A percentile compares a stretch with the other conserved stretches of the same genome.
These are phyloP conservation scores for Neolamprologus devosi DNA, from an alignment of 2,113 vertebrate genomes.

Conservation along the genomic window DNA sequence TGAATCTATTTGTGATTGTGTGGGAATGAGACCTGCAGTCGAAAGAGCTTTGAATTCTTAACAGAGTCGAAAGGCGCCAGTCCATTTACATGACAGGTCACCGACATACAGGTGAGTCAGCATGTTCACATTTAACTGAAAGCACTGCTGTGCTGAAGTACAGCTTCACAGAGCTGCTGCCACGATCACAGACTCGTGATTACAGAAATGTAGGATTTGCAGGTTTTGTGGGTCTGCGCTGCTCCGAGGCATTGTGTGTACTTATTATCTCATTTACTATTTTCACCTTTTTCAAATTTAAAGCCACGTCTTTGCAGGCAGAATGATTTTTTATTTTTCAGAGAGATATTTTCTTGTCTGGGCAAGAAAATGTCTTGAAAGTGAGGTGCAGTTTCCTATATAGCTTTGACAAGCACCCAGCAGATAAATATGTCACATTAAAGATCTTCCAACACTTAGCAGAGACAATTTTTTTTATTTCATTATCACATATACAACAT, in stretches of 20 bases:
- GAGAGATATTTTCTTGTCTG: neutral
- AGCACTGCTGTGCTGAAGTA: neutral
- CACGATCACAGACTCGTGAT: neutral
- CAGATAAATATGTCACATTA: neutral
- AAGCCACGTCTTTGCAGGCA: neutral
- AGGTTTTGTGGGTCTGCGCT: neutral
- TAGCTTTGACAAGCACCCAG: neutral
- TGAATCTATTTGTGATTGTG: neutral
- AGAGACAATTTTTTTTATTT: conserved; percentile 18
- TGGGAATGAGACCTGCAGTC: neutral
- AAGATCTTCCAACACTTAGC: conserved; percentile 17
- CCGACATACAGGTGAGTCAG: neutral
- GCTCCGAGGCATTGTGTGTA: neutral
- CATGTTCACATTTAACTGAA: neutral
- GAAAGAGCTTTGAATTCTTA: neutral
- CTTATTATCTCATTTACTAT: neutral
- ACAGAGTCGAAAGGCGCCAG: neutral
- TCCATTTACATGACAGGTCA: neutral
- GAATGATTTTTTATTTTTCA: neutral
- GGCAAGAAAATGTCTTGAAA: neutral
- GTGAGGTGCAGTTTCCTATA: neutral
- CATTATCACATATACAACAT: conserved; percentile 50
- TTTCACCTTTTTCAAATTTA: neutral
- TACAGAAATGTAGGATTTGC: neutral
- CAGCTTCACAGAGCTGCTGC: neutral